phyloP scores from a whole-genome alignment of 2,797 vertebrate genomes.

The Sebastes dallii region DNA sequence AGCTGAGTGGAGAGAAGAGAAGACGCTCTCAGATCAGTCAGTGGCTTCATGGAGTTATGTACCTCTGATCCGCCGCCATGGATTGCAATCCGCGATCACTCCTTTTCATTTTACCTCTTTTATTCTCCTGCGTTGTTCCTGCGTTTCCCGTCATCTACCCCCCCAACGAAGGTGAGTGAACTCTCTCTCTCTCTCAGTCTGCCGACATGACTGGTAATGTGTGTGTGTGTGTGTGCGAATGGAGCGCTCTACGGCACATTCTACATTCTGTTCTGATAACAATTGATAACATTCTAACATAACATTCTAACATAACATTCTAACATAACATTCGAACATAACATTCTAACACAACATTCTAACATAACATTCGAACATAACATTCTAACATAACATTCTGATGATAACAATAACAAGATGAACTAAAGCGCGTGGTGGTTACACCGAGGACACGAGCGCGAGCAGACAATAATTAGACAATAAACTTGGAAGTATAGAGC shows the following conservation, averaged over 20 bases:
- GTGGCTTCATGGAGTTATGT: constrained; percentile 95
- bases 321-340: too few species aligned
- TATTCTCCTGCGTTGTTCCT: constrained; percentile 74
- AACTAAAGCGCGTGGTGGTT: constrained; percentile 12
- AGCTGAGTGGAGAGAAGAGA: constrained; percentile 71
- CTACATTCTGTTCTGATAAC: too few species aligned
- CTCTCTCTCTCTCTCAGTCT: constrained; percentile 21
- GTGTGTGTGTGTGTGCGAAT: background rate
- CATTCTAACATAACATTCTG: too few species aligned
- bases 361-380: too few species aligned
- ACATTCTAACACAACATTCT: too few species aligned
- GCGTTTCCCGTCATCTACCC: constrained; percentile 83
- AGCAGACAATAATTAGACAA: background rate
- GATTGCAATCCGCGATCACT: constrained; percentile 87
- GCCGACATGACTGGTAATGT: constrained; percentile 25
- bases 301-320: too few species aligned
- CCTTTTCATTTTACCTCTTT: constrained; percentile 75
- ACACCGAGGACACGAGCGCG: background rate
- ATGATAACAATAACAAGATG: constrained; percentile 9
- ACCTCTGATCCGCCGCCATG: constrained; percentile 93
- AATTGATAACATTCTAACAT: too few species aligned
- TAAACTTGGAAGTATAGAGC: constrained; percentile 41
- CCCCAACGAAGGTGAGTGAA: constrained; percentile 92
- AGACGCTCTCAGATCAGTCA: constrained; percentile 85
- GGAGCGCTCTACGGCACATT: constrained; percentile 28